Base-by-base conservation (phyloP, 2,113 vertebrate species). In the Ginglymostoma cirratum region DNA sequence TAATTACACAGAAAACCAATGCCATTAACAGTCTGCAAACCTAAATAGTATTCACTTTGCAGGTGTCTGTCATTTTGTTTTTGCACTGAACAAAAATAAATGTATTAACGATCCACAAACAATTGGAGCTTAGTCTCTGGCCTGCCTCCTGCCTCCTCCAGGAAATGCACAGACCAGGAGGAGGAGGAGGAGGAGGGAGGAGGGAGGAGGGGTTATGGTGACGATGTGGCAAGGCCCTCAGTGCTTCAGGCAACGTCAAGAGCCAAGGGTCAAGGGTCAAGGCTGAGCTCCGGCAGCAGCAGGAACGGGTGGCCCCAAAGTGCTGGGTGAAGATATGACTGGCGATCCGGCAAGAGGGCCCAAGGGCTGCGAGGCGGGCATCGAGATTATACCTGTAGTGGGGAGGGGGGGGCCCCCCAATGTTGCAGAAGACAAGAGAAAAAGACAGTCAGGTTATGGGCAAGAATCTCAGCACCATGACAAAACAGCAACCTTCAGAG, bases 291-390 rank as follows among this genome's bases (percentile, higher is more conserved):
- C 98, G 27, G 98, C 97, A 92, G 98, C 97, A 27, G 98, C 97
- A 2, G 98, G 98, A 96, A 98, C 98, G 96, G 98, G 98, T 96
- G 98, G 98, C 89, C 98, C 98, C 97, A 98, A 97, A 95, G 98
- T 97, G 96, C 98, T 98, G 12, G 98, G 98, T 96, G 98, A 98
- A 96, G 98, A 97, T 97, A 98, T 98, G 97, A 98, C 97, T 0
- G 98, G 98, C 17, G 98, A 98, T 95, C 98, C 98, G 94, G 98
- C 98, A 85, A 98, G 98, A 97, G 97, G 97, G 96, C 97, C 97
- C 96, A 98, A 96, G 12, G 98, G 98, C 98, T 98, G 98, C 70
- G 98, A 96, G 96, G 97, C 97, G 96, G 98, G 97, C 98, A 98
- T 98, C 94, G 98, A 98, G 97, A 98, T 97, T 96, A 98, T 98